phyloP scores from a whole-genome alignment of 2,797 vertebrate genomes.

The Sarcoramphus papa region DNA sequence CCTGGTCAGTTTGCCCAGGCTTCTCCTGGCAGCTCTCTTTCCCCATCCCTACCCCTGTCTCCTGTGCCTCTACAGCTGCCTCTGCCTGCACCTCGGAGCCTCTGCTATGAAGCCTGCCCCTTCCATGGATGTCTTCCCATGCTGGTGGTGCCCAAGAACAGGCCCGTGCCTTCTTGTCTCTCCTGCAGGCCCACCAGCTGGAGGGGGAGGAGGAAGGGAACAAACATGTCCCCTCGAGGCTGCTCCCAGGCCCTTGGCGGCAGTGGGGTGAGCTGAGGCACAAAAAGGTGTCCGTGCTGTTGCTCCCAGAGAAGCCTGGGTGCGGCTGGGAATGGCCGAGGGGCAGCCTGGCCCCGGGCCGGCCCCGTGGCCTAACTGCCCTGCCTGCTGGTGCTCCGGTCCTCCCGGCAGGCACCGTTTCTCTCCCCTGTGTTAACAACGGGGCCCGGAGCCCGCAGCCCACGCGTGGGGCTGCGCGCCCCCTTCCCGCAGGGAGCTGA shows the following conservation, averaged over 20 bases:
- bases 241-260: neutral
- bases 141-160: accelerated
- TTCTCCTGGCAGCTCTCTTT: neutral
- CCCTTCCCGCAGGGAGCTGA: too few relatives aligned
- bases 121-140: neutral
- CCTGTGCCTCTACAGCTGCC: neutral
- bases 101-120: accelerated
- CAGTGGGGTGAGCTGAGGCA: accelerated
- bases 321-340: neutral
- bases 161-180: accelerated
- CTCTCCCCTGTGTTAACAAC: accelerated
- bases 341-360: too few relatives aligned
- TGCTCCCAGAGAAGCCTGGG: neutral
- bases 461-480: too few relatives aligned
- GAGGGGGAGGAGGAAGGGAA: neutral
- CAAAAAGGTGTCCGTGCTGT: accelerated
- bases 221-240: accelerated
- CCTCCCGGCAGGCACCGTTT: neutral
- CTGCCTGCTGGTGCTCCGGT: too few relatives aligned
- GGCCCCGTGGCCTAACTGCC: too few relatives aligned
- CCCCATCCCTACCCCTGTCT: accelerated
- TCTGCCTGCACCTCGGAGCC: accelerated
- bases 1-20: too few relatives aligned
- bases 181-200: neutral
- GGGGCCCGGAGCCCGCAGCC: neutral